phyloP scores from a whole-genome alignment of 2,888 invertebrate genomes.

The Amiota mariae region DNA sequence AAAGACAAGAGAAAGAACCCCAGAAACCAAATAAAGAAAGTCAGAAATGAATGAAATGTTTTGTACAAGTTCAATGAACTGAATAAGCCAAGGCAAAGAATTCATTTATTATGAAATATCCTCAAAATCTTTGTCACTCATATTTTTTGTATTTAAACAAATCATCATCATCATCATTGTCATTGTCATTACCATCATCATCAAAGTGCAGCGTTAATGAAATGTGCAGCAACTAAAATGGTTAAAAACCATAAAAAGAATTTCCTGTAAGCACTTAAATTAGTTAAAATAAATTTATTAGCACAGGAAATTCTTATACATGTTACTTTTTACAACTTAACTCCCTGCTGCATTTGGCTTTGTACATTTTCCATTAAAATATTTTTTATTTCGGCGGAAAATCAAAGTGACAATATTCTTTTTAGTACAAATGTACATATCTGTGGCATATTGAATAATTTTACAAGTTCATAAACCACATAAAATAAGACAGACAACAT shows the following conservation, averaged over 20 bases:
- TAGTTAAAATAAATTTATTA: conserved; percentile 2
- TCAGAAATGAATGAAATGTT: neutral
- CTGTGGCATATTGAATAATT: neutral
- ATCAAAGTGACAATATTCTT: too few species aligned
- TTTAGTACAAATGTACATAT: neutral
- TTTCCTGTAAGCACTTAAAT: conserved; percentile 5
- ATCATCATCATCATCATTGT: conserved; percentile 25
- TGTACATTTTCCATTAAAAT: neutral
- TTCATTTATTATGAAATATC: conserved; percentile 18
- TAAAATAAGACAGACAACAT: too few species aligned
- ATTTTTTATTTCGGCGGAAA: too few species aligned
- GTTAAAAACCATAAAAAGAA: neutral
- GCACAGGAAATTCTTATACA: neutral
- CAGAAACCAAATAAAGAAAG: conserved; percentile 13
- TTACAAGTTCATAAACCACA: neutral
- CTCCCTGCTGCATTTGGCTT: neutral
- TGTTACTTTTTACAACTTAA: neutral
- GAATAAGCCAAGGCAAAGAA: neutral
- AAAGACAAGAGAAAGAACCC: neutral
- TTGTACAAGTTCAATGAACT: conserved; percentile 21
- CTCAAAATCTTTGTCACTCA: neutral
- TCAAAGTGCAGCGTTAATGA: conserved; percentile 8
- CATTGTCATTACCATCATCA: conserved; percentile 23
- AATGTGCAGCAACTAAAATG: neutral
- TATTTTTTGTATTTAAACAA: conserved; percentile 2